These are phyloP conservation scores for Cyrtorhinus lividipennis DNA, from an alignment of 1,140 invertebrate genomes.

Conservation along the genomic window DNA sequence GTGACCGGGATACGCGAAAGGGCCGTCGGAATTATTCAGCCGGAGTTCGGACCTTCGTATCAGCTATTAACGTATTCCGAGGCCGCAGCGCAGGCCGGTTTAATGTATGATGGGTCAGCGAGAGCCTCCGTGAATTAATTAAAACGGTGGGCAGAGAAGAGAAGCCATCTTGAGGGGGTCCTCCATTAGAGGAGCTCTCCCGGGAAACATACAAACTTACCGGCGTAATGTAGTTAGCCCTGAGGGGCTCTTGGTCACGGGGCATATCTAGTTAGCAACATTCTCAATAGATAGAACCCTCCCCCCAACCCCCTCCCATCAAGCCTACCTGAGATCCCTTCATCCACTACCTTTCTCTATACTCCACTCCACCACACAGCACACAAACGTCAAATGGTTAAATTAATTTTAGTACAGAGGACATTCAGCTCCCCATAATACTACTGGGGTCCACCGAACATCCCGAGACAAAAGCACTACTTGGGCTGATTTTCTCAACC, in stretches of 20 bases:
- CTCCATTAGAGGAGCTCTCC: slow-evolving; percentile 7
- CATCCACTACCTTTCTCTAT: no score
- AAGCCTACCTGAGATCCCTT: background rate
- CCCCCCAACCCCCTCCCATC: background rate
- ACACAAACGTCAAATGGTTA: no score
- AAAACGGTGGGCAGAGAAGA: background rate
- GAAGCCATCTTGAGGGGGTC: slow-evolving; percentile 8
- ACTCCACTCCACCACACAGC: no score
- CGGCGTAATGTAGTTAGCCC: slow-evolving; percentile 8
- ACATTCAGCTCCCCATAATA: no score
- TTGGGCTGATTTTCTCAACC: no score
- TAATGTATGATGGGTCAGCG: slow-evolving; percentile 9
- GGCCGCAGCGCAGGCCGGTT: background rate
- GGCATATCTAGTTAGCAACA: slow-evolving; percentile 8
- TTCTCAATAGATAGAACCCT: slow-evolving; percentile 4
- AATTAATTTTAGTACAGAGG: no score
- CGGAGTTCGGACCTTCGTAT: background rate
- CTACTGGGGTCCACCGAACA: no score
- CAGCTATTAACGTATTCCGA: slow-evolving; percentile 8
- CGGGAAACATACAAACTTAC: slow-evolving; percentile 9
- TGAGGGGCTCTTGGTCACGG: slow-evolving; percentile 5
- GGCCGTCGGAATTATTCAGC: background rate
- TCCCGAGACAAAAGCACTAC: no score
- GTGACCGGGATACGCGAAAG: background rate
- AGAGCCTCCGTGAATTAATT: slow-evolving; percentile 1